Conservation (phyloP, 2,888 invertebrate genomes). For the Aspidiotus rigidus region DNA sequence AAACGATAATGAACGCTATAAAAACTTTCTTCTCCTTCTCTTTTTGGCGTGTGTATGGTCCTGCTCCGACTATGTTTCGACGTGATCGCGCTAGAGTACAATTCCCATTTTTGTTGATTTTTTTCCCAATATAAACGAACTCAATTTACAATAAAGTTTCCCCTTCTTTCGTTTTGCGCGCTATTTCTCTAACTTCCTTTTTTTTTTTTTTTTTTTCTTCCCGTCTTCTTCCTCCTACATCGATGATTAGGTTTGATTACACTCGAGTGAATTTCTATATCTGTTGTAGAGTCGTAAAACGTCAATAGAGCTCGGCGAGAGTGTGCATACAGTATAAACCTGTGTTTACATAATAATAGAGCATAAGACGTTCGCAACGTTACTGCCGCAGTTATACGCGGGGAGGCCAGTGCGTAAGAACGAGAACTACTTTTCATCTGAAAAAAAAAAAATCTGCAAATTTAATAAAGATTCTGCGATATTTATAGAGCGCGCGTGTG, state of each 20-base stretch:
- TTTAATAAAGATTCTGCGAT: background rate
- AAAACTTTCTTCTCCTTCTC: conserved; percentile 27
- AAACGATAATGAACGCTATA: conserved; percentile 33
- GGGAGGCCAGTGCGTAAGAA: no score
- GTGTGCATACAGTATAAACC: background rate
- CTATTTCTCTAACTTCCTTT: no score
- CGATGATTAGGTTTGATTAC: conserved; percentile 33
- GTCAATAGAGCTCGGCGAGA: background rate
- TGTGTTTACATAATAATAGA: background rate
- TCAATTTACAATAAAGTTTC: conserved; percentile 33
- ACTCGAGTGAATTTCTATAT: conserved; percentile 32
- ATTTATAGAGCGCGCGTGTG: no score
- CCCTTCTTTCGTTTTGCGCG: conserved; percentile 20
- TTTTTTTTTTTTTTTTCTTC: no score
- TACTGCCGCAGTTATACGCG: no score
- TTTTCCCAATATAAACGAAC: conserved; percentile 28
- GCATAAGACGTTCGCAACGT: no score
- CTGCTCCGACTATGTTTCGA: background rate
- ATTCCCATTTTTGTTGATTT: conserved; percentile 30
- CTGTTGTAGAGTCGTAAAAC: conserved; percentile 24
- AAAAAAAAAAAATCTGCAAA: background rate
- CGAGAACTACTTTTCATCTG: background rate
- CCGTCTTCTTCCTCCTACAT: background rate
- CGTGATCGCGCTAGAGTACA: background rate
- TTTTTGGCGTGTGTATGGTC: conserved; percentile 6